phyloP scores from a whole-genome alignment of 2,797 vertebrate genomes.

The Kryptolebias ocellatus region DNA sequence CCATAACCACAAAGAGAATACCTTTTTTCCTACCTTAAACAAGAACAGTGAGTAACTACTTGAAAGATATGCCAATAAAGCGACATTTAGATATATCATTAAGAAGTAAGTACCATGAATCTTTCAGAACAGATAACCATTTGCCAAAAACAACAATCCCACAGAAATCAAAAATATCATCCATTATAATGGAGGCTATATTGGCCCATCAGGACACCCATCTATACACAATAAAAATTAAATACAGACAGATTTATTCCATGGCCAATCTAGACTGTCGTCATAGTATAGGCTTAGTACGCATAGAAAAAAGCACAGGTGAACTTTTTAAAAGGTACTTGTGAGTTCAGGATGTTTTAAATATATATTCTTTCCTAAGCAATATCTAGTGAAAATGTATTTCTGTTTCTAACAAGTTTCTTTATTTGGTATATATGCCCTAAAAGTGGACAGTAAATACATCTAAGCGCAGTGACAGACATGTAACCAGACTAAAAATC shows the following conservation, averaged over 20 bases:
- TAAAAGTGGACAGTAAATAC: conserved; percentile 43
- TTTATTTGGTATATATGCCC: conserved; percentile 61
- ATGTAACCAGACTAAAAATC: conserved; percentile 22
- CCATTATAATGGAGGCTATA: conserved; percentile 34
- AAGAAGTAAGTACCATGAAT: conserved; percentile 56
- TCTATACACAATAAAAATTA: conserved; percentile 37
- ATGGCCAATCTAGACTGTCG: conserved; percentile 6
- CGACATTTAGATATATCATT: conserved; percentile 67
- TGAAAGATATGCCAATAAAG: conserved; percentile 33
- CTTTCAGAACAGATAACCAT: conserved; percentile 55
- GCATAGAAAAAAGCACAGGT: conserved; percentile 6
- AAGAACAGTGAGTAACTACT: conserved; percentile 28
- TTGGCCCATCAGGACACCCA: conserved; percentile 35
- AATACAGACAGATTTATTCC: conserved; percentile 10
- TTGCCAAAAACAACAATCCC: conserved; percentile 61
- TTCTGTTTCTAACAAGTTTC: conserved; percentile 43
- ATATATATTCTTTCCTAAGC: too few species aligned
- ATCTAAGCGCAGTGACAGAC: conserved; percentile 35
- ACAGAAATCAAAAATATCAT: conserved; percentile 46
- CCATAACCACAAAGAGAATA: conserved; percentile 10
- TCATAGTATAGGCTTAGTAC: conserved; percentile 13
- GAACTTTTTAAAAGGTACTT: conserved; percentile 6
- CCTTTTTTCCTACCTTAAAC: conserved; percentile 5
- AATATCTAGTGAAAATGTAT: background rate
- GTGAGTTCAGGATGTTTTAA: too few species aligned